phyloP scores from a whole-genome alignment of 2,113 vertebrate genomes.

The Cinclus mexicanus region DNA sequence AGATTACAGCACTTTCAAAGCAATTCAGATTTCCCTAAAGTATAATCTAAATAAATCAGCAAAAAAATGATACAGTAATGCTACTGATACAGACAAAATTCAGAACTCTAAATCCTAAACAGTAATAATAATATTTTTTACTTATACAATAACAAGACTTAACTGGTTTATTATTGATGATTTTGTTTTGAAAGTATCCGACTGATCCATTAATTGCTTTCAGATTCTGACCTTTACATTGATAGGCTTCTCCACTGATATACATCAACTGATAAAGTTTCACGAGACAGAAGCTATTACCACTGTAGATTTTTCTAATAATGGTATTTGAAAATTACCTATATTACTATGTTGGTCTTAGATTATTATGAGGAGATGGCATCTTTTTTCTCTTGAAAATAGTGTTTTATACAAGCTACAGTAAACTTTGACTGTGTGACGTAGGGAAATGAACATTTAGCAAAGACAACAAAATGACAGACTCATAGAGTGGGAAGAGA shows the following conservation, averaged over 20 bases:
- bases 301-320: neutral
- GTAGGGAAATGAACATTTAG: neutral
- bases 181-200: neutral
- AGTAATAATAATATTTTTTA: neutral
- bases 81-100: neutral
- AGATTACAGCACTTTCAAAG: neutral
- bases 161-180: neutral
- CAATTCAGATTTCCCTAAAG: neutral
- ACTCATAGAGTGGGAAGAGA: neutral
- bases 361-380: neutral
- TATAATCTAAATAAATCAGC: neutral
- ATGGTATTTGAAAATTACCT: neutral
- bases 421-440: neutral
- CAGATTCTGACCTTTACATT: neutral
- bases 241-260: neutral
- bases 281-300: neutral
- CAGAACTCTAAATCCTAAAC: neutral
- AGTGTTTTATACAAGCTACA: neutral
- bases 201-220: neutral
- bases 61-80: neutral
- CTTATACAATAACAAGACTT: neutral
- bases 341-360: neutral
- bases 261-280: neutral
- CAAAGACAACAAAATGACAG: neutral
- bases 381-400: neutral